A percentile compares a stretch with the other conserved stretches of the same genome.
phyloP scores from a whole-genome alignment of 2,113 vertebrate genomes.

The Pangasianodon hypophthalmus region DNA sequence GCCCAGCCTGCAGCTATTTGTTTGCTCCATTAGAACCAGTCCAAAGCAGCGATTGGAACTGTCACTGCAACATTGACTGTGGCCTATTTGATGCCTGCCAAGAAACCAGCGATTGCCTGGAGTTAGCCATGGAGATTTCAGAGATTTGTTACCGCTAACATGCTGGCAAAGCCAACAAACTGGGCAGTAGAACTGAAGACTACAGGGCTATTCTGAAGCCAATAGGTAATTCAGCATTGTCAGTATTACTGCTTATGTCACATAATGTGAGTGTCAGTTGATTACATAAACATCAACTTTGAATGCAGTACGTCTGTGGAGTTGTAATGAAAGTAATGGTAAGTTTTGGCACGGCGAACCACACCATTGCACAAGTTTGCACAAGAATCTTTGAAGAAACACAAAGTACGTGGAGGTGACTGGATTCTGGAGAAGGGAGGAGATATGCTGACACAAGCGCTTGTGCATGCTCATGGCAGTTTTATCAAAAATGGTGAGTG shows the following conservation, averaged over 20 bases:
- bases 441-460: slow-evolving; percentile 56
- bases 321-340: neutral
- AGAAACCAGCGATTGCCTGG: slow-evolving; percentile 73
- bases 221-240: neutral
- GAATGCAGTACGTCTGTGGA: neutral
- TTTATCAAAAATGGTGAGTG: slow-evolving; percentile 57
- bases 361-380: neutral
- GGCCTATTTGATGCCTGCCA: slow-evolving; percentile 66
- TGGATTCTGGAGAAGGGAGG: neutral
- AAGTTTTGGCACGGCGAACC: neutral
- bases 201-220: neutral
- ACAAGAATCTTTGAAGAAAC: neutral
- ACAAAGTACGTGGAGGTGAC: neutral
- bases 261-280: neutral
- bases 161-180: slow-evolving; percentile 23
- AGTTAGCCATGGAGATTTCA: slow-evolving; percentile 79
- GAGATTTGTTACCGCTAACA: slow-evolving; percentile 74
- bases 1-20: slow-evolving; percentile 65
- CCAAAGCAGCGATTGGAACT: slow-evolving; percentile 57
- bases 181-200: neutral
- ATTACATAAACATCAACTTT: neutral
- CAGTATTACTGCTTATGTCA: neutral
- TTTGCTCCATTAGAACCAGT: slow-evolving; percentile 51
- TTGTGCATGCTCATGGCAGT: slow-evolving; percentile 57
- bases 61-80: slow-evolving; percentile 66